A percentile compares a stretch with the other conserved stretches of the same genome.
phyloP scores from a whole-genome alignment of 2,888 invertebrate species.

The Dermolepida albohirtum region DNA sequence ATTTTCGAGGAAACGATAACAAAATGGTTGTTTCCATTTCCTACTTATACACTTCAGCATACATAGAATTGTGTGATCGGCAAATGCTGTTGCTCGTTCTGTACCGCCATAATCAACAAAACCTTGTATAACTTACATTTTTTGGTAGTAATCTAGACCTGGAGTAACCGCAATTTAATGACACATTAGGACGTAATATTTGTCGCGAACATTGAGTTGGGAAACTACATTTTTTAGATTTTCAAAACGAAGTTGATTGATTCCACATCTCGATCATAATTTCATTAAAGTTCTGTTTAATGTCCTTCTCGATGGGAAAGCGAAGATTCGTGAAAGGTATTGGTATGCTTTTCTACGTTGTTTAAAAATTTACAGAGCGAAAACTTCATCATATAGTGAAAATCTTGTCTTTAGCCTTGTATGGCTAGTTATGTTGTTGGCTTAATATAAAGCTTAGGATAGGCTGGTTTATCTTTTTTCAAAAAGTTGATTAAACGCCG shows the following conservation, averaged over 20 bases:
- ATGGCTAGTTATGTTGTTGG: too few relatives aligned
- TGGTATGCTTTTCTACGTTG: constrained; percentile 19
- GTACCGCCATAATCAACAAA: constrained; percentile 46
- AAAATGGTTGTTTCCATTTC: neutral
- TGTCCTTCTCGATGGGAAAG: constrained; percentile 20
- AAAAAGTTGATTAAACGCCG: too few relatives aligned
- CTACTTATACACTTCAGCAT: neutral
- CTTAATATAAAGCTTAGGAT: too few relatives aligned
- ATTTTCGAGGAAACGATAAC: too few relatives aligned
- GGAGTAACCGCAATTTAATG: constrained; percentile 42
- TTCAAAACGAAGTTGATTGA: neutral
- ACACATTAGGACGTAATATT: constrained; percentile 47
- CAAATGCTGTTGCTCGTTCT: constrained; percentile 41
- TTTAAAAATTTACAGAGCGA: too few relatives aligned
- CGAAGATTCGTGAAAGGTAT: constrained; percentile 18
- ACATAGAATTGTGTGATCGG: constrained; percentile 11
- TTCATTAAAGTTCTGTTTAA: neutral
- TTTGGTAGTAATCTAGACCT: constrained; percentile 44
- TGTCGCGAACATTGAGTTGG: constrained; percentile 24
- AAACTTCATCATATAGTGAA: too few relatives aligned
- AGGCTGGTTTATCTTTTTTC: too few relatives aligned
- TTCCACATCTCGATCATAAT: neutral
- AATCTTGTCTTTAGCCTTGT: too few relatives aligned
- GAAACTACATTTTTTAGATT: neutral
- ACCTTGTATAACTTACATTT: constrained; percentile 44